Evolutionary conservation across 2,888 invertebrate species (phyloP), one percentile per base, ranked within the genome.

Genomic region (Patella depressa): DNA sequence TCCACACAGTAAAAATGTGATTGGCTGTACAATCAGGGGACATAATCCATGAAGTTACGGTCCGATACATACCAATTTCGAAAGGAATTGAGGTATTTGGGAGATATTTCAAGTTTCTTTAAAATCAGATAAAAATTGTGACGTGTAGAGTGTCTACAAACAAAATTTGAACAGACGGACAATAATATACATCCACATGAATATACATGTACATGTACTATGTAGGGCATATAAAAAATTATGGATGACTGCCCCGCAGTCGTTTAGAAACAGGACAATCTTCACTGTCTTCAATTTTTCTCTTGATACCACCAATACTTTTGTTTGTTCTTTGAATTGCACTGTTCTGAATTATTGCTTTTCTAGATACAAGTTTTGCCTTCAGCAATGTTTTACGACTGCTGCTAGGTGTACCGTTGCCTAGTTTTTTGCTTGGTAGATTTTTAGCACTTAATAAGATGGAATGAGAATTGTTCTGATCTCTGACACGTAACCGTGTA

Each of bases 261-360:
- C 73, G 17, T 53, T 76, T 76, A 17, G 76, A 29, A 19, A 76
- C 76, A 17, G 76, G 76, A 29, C 73, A 72, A 59, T 69, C 54
- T 19, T 72, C 65, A n/a, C 34, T 53, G n/a, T 69, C 65, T n/a
- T 72, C 76, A 29, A 59, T 59, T 57, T 76, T 76, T 14, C 76
- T 72, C 29, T 76, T 76, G 15, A 53, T 17, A 29, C 72, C 34
- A 9, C 34, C 15, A 17, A 53, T n/a, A 11, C 45, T 15, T 34
- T 72, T 76, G 14, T 59, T 70, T n/a, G 57, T 34, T 24, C 53
- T 45, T 29, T 80, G 75, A 15, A 79, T 54, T 71, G 76, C 74
- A 69, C 82, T 82, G 70, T 83, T 81, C n/a, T 80, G 83, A 69
- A 79, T 82, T 29, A 83, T 78, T 17, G 83, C 80, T 74, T 81